phyloP scores from a whole-genome alignment of 2,888 invertebrate species.

The Drosophila borborema region DNA sequence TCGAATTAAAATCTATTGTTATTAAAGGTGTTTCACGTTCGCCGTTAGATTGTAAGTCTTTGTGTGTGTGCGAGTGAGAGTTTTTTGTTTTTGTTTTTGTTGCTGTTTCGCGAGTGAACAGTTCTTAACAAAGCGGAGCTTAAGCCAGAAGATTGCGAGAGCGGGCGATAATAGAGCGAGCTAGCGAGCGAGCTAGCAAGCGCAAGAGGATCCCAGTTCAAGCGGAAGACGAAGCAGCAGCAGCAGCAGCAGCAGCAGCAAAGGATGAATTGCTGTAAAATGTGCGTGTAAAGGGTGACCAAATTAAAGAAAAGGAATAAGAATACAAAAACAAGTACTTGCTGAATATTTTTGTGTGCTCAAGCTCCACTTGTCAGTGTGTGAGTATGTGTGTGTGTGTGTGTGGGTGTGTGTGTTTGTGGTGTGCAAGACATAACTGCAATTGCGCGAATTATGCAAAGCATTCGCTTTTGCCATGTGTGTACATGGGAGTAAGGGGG shows the following conservation, averaged over 20 bases:
- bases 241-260: neutral
- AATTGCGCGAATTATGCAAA: slow-evolving; percentile 67
- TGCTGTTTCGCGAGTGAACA: slow-evolving; percentile 47
- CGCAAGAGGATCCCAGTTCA: slow-evolving; percentile 36
- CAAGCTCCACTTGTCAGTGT: neutral
- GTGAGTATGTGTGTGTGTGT: slow-evolving; percentile 11
- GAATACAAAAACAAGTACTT: neutral
- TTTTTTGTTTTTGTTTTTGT: slow-evolving; percentile 38
- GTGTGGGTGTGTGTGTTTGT: slow-evolving; percentile 14
- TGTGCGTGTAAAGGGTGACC: slow-evolving; percentile 49
- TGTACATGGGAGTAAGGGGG: neutral
- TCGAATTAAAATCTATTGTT: slow-evolving; percentile 33
- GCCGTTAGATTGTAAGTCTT: slow-evolving; percentile 21
- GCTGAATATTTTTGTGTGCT: slow-evolving; percentile 7
- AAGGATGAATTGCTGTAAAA: slow-evolving; percentile 38
- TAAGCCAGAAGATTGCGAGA: slow-evolving; percentile 11
- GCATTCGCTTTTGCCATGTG: slow-evolving; percentile 24
- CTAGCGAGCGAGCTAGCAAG: slow-evolving; percentile 9
- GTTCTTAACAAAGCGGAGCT: slow-evolving; percentile 13
- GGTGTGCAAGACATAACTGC: slow-evolving; percentile 32
- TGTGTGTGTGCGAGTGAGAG: slow-evolving; percentile 6
- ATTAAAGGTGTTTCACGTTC: slow-evolving; percentile 7
- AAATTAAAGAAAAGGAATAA: neutral
- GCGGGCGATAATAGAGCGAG: slow-evolving; percentile 9
- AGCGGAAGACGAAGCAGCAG: slow-evolving; percentile 18